A percentile compares a stretch with the other conserved stretches of the same genome.
These are phyloP conservation scores for Luperina nickerlii DNA, from an alignment of 2,888 invertebrate species.

Conservation along the genomic window DNA sequence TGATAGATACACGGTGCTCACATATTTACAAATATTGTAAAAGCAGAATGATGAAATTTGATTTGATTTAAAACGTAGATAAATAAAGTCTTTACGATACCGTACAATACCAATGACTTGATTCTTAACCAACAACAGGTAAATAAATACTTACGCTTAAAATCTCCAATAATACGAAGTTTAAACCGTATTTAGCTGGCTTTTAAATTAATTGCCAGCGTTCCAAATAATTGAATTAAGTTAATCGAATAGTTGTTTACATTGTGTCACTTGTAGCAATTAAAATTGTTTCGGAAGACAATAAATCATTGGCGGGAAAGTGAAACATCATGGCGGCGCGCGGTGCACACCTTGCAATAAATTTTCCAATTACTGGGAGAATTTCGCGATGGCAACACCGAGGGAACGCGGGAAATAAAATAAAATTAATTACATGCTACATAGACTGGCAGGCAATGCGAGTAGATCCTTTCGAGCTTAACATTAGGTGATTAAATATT, in stretches of 20 bases:
- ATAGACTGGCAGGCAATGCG: constrained; percentile 49
- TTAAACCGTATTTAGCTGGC: constrained; percentile 75
- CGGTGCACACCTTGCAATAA: constrained; percentile 89
- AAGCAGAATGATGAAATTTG: not conserved
- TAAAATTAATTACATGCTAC: constrained; percentile 82
- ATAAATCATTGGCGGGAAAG: constrained; percentile 90
- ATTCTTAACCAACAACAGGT: constrained; percentile 55
- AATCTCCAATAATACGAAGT: constrained; percentile 65
- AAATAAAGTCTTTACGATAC: no score
- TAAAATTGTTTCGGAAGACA: constrained; percentile 89
- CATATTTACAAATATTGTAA: no score
- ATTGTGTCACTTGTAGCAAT: constrained; percentile 89
- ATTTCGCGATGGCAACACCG: constrained; percentile 82
- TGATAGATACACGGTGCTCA: no score
- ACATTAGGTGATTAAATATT: constrained; percentile 21
- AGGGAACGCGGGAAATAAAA: constrained; percentile 81
- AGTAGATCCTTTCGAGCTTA: constrained; percentile 29
- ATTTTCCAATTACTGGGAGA: constrained; percentile 88
- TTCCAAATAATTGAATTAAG: constrained; percentile 87
- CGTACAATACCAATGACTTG: no score
- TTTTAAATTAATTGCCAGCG: constrained; percentile 86
- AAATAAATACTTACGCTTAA: constrained; percentile 67
- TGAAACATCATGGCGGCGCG: constrained; percentile 87
- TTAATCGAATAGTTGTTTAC: constrained; percentile 91
- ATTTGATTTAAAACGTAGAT: not conserved